Evolutionary conservation across 1,140 invertebrate genomes (phyloP).

Genomic region (Parasteatoda tepidariorum): DNA sequence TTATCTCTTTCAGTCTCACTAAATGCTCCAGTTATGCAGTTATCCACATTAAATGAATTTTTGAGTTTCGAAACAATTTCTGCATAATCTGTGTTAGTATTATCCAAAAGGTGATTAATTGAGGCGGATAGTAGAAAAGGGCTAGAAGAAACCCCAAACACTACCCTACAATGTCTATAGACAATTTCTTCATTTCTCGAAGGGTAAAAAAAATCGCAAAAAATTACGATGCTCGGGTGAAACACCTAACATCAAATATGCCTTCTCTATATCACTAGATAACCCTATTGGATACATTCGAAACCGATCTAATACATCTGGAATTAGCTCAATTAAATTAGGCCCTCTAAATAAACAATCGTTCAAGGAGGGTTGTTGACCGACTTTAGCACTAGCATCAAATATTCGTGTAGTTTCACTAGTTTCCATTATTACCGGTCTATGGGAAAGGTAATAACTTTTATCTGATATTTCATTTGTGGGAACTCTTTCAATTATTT

Average conservation of each 20-base stretch:
- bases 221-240: not conserved
- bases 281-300: conserved; percentile 66
- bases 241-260: conserved; percentile 68
- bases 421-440: conserved; percentile 52
- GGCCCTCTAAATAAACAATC: conserved; percentile 53
- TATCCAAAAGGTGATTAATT: not conserved
- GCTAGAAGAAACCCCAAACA: conserved; percentile 3
- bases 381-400: conserved; percentile 63
- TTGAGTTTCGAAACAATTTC: not conserved
- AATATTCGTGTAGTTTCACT: conserved; percentile 63
- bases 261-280: conserved; percentile 68
- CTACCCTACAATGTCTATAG: conserved; percentile 11
- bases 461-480: not conserved
- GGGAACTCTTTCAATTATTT: conserved; percentile 45
- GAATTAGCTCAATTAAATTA: conserved; percentile 67
- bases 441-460: conserved; percentile 63
- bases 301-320: conserved; percentile 66
- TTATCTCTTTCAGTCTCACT: not conserved
- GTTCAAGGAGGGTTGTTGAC: conserved; percentile 51
- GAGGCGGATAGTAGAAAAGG: not conserved
- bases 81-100: not conserved
- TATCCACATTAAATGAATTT: conserved; percentile 12
- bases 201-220: not conserved
- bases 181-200: not conserved
- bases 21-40: conserved; percentile 6